Percentiles rank a stretch among this genome's conserved stretches.
These are phyloP conservation scores for Peromyscus nudipes DNA, from an alignment of 2,797 vertebrate genomes.

Conservation along the genomic window DNA sequence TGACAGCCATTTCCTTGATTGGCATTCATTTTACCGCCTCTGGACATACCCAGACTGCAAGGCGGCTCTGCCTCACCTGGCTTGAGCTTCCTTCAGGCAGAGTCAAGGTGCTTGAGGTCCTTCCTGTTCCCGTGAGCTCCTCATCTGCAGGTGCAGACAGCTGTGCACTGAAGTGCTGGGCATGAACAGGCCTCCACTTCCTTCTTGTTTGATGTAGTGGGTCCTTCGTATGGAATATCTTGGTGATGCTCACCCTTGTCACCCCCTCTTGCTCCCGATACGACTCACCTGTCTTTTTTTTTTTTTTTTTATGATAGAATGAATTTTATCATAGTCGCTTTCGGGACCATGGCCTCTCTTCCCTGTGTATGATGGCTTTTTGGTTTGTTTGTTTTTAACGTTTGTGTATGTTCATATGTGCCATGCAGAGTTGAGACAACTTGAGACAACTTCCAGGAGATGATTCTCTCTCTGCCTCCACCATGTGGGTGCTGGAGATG, in stretches of 20 bases:
- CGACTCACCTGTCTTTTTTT: background rate
- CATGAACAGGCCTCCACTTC: accelerated
- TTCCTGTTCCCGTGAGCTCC: background rate
- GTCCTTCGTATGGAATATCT: background rate
- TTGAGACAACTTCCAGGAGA: background rate
- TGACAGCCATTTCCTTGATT: background rate
- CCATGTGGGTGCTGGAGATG: background rate
- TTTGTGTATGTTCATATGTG: background rate
- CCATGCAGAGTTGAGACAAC: background rate
- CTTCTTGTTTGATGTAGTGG: background rate
- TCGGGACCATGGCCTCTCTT: background rate
- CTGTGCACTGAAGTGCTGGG: background rate
- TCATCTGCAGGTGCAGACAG: background rate
- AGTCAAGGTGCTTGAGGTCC: accelerated
- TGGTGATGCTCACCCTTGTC: accelerated
- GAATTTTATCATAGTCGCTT: background rate
- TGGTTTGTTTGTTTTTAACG: background rate
- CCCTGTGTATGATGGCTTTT: background rate
- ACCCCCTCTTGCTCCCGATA: background rate
- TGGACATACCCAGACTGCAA: background rate
- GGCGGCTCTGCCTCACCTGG: background rate
- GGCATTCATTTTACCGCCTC: too few relatives aligned
- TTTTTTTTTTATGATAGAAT: background rate
- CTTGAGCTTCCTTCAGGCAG: background rate
- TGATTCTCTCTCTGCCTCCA: background rate